phyloP scores from a whole-genome alignment of 2,888 invertebrate genomes.

The Syrista parreyssii region DNA sequence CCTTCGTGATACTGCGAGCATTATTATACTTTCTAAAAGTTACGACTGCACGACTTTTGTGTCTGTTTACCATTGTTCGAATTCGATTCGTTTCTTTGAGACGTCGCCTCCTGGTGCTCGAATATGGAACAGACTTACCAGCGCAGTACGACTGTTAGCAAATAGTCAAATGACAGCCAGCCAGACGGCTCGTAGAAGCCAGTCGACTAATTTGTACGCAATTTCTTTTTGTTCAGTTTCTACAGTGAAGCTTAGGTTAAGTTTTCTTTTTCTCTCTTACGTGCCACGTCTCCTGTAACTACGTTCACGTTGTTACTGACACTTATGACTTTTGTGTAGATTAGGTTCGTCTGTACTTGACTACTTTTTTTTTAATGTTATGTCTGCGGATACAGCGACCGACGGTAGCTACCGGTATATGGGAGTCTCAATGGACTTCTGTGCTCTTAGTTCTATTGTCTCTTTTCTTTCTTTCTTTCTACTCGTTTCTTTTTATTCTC shows the following conservation, averaged over 20 bases:
- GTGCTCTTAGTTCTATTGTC: not conserved
- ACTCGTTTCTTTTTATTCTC: not conserved
- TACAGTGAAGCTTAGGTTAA: not conserved
- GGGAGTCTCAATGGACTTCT: not conserved
- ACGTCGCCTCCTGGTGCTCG: not conserved
- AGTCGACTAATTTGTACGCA: not conserved
- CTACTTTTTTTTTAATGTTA: not conserved
- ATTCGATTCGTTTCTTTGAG: not conserved
- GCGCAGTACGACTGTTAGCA: not conserved
- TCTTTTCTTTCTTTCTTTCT: not conserved
- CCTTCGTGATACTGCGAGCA: slow-evolving; percentile 4
- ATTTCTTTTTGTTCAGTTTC: not conserved
- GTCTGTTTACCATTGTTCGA: not conserved
- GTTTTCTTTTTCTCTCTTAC: not conserved
- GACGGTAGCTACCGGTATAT: not conserved
- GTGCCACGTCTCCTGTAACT: not conserved
- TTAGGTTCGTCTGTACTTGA: not conserved
- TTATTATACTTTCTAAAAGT: slow-evolving; percentile 15
- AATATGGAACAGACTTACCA: not conserved
- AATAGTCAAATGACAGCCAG: not conserved
- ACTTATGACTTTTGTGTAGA: not conserved
- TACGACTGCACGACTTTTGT: not conserved
- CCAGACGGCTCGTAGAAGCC: not conserved
- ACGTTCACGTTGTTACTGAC: not conserved
- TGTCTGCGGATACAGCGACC: not conserved